Base-by-base conservation (phyloP, 2,797 vertebrate species). In the Phataginus tricuspis region DNA sequence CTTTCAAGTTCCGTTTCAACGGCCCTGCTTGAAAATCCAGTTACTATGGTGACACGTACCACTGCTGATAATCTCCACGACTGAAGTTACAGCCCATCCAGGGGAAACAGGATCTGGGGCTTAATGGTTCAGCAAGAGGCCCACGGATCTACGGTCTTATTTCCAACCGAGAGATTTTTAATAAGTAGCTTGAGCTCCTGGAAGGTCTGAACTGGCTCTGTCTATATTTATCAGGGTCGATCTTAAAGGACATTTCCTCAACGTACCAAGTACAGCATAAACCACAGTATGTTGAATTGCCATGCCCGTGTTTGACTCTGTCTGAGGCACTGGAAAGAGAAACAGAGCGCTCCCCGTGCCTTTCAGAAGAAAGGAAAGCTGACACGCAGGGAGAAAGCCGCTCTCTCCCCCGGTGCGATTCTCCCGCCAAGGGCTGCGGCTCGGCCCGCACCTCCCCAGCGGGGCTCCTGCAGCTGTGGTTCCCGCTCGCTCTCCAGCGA, bases 1-100 rank as follows among this genome's bases (percentile, higher is more conserved):
- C 75, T 97, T 96, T 95, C 75, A 95, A 96, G 88, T 94, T 95
- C 90, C 69, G 90, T 96, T 95, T 97, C 92, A 74, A 94, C 78
- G 92, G 69, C 27, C 23, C 79, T 92, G 75, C 88, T 96, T 86
- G 94, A 86, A 92, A 97, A 96, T 92, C 91, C 42, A 93, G 97
- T 97, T 97, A 92, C 97, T 89, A 97, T 96, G 95, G 96, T 95
- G 94, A 98, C 49, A 61, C 7, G 69, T 80, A 94, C 95, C 69
- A 45, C 74, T 91, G 94, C 72, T 96, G 88, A 95, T 72, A 94
- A 80, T 95, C 92, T 90, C 64, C 91, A 94, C 82, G 34, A 92
- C 94, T 75, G 14, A 96, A 96, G 95, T 57, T 92, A 79, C 78
- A 85, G 53, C 88, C 85, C 86, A 7, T 37, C 80, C 94, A 77